phyloP scores from a whole-genome alignment of 2,888 invertebrate genomes.

The Toxonevra muliebris region DNA sequence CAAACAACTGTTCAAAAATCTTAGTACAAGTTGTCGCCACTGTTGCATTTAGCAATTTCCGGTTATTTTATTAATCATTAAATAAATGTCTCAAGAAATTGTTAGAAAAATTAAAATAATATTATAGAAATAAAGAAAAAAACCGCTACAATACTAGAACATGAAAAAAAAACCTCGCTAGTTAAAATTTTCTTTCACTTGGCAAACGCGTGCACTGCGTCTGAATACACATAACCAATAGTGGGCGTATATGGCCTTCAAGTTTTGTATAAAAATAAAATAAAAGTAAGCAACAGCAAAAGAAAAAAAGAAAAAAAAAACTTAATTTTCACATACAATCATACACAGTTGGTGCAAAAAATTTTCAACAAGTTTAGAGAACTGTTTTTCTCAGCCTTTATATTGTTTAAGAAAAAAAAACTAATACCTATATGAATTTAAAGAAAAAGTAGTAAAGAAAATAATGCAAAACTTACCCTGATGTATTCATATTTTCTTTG shows the following conservation, averaged over 20 bases:
- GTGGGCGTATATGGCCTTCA: conserved; percentile 33
- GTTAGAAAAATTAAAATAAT: no score
- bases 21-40: no score
- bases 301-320: not conserved
- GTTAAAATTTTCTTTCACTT: not conserved
- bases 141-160: no score
- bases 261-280: not conserved
- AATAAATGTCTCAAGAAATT: no score
- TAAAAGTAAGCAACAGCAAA: not conserved
- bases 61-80: no score
- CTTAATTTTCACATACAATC: not conserved
- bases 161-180: no score
- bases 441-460: conserved; percentile 2
- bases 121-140: no score
- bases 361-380: not conserved
- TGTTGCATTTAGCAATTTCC: no score
- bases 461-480: conserved; percentile 24
- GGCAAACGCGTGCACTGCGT: conserved; percentile 8
- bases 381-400: not conserved
- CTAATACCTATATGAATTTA: not conserved
- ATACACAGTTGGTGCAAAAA: not conserved
- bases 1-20: no score
- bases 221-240: conserved; percentile 9
- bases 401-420: no score
- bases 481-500: conserved; percentile 22